Evolutionary conservation across 2,113 vertebrate species (phyloP), one percentile per base, ranked within the genome.

Genomic region (Stigmatopora argus): DNA sequence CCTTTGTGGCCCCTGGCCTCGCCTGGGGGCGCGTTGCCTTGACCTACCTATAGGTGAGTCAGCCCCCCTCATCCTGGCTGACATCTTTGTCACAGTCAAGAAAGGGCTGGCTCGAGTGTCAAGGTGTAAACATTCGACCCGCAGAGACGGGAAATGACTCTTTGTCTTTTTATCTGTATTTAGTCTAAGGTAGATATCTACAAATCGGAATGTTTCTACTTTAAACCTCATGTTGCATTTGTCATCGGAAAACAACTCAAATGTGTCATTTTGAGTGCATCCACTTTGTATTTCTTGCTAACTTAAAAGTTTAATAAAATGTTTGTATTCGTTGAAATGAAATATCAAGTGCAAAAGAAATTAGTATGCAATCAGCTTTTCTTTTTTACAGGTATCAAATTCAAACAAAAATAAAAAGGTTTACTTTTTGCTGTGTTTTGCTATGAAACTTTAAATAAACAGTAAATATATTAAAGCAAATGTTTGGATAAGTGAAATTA

Each of bases 11-110:
- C 49, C 18, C 58, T 65, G 41, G 47, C 14, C 12, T 51, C 35
- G 11, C 70, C 74, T 64, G 23, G 13, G 8, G 77, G 78, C 71
- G 70, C 72, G 70, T 60, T 67, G 49, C 66, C 78, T 21, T 58
- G 55, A 56, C 72, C 73, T 74, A 41, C 38, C 38, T 41, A 10
- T 10, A 84, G 78, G 71, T 85, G 79, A 87, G 67, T 85, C 79
- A 85, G 67, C 67, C 44, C 79, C 70, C 72, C 62, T 73, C 68
- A 67, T 80, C 38, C 64, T 75, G 77, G 69, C 14, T 69, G 72
- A 69, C 66, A 70, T 72, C 79, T 51, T 34, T 66, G 66, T 79
- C 77, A 78, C 53, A 65, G 69, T 26, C 62, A 47, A 51, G 64
- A 65, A 35, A 65, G 64, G 49, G 51, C 75, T 60, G 63, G 17